Conservation (phyloP, 2,888 invertebrate species). For the Conops quadrifasciatus region DNA sequence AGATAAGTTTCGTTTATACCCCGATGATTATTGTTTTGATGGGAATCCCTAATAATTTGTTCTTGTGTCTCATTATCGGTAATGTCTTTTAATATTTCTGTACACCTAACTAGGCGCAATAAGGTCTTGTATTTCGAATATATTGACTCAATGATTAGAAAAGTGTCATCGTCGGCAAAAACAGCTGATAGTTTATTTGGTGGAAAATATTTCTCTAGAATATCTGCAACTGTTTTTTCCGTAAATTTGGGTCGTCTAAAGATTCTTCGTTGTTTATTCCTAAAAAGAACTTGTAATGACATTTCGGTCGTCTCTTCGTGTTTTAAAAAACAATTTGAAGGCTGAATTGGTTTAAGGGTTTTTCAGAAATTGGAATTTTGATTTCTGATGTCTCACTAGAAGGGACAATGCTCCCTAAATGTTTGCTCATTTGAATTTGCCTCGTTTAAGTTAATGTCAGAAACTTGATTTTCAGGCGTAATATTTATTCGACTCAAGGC, state of each 20-base stretch:
- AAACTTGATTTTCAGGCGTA: not conserved
- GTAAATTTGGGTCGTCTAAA: conserved; percentile 8
- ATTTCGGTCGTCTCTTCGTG: conserved; percentile 16
- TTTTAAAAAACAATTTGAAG: conserved; percentile 39
- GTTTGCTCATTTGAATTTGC: conserved; percentile 36
- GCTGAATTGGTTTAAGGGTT: conserved; percentile 40
- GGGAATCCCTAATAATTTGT: no score
- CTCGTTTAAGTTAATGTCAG: conserved; percentile 34
- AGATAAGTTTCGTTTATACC: conserved; percentile 39
- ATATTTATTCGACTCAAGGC: not conserved
- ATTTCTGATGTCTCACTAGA: not conserved
- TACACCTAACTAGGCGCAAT: conserved; percentile 39
- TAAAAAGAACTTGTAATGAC: no score
- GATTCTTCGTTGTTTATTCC: no score
- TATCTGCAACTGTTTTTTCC: conserved; percentile 35
- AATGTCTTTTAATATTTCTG: no score
- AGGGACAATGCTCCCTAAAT: conserved; percentile 26
- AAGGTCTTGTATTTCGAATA: conserved; percentile 26
- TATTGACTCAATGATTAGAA: conserved; percentile 19
- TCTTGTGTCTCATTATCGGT: no score
- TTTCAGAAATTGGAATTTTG: conserved; percentile 40
- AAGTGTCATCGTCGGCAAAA: conserved; percentile 35
- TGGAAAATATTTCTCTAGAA: conserved; percentile 34
- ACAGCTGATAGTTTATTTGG: conserved; percentile 39
- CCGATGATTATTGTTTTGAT: no score